Conservation (phyloP, 2,888 invertebrate species). For the Arctia plantaginis region DNA sequence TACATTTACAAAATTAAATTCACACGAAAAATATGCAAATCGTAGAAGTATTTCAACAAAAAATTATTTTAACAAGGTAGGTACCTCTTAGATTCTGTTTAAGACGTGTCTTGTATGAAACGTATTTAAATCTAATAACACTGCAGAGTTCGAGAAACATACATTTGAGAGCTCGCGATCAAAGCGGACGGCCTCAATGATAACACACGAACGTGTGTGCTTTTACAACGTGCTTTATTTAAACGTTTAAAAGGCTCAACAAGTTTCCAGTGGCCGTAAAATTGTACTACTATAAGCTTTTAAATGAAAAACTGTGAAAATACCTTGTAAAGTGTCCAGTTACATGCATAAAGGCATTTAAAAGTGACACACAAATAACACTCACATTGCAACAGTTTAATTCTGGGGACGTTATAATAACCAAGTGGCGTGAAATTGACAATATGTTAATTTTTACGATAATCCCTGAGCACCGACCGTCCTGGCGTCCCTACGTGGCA, state of each 20-base stretch:
- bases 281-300: slow-evolving; percentile 30
- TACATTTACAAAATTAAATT: too few species aligned
- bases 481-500: slow-evolving; percentile 19
- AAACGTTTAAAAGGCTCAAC: background rate
- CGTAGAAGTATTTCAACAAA: background rate
- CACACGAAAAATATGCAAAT: too few species aligned
- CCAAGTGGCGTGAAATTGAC: slow-evolving; percentile 46
- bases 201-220: background rate
- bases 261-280: background rate
- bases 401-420: slow-evolving; percentile 39
- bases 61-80: slow-evolving; percentile 1
- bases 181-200: background rate
- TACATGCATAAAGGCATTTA: slow-evolving; percentile 27
- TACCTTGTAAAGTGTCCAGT: slow-evolving; percentile 14
- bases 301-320: slow-evolving; percentile 29
- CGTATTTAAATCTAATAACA: background rate
- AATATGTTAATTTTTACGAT: slow-evolving; percentile 53
- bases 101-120: background rate
- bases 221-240: background rate
- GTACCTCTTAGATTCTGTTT: background rate
- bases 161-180: background rate
- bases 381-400: slow-evolving; percentile 31
- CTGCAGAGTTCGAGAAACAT: background rate
- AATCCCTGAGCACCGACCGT: slow-evolving; percentile 43
- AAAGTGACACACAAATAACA: slow-evolving; percentile 24